Evolutionary conservation across 2,888 invertebrate genomes (phyloP), one percentile per base, ranked within the genome.

Genomic region (Gastracanthus pulcherrimus): DNA sequence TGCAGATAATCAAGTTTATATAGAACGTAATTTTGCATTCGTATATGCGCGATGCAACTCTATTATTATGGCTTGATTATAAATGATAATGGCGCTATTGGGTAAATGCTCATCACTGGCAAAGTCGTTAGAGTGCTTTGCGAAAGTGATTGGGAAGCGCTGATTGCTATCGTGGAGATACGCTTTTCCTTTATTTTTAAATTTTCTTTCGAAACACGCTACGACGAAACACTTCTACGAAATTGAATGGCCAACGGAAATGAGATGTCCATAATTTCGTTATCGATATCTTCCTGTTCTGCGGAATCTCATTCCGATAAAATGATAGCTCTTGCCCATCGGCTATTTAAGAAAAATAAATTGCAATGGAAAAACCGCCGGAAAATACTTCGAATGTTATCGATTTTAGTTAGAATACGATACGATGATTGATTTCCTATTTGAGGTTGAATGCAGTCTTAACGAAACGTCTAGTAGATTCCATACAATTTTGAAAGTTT

Each of bases 231-330:
- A 26, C 23, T 55, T 55, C 55, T 23, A 55, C 26, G 70, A 34
- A 70, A 70, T 70, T 70, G 70, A 70, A 70, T 51, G n/a, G 23
- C 55, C 7, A 55, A 36, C 34, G 70, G 51, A 70, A 70, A 70
- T 70, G 51, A 70, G 34, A 55, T 19, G 19, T 36, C 70, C 23
- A 23, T 41, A 36, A 51, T 34, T 70, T 70, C 51, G 19, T 45
- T 66, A 55, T 55, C 55, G 55, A 26, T 26, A 55, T 11, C 26
- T 55, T 55, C 55, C 19, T 45, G 66, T 26, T 48, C 16, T 31
- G 7, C 2, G 67, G 41, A 66, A 69, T 41, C 48, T 69, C 48
- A 69, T 48, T 45, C 48, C 19, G 31, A 34, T n/a, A 9, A 29
- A 67, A 67, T 29, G 45, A 67, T 67, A 67, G 16, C n/a, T 26